phyloP scores from a whole-genome alignment of 2,888 invertebrate genomes.

The Tillus elongatus region DNA sequence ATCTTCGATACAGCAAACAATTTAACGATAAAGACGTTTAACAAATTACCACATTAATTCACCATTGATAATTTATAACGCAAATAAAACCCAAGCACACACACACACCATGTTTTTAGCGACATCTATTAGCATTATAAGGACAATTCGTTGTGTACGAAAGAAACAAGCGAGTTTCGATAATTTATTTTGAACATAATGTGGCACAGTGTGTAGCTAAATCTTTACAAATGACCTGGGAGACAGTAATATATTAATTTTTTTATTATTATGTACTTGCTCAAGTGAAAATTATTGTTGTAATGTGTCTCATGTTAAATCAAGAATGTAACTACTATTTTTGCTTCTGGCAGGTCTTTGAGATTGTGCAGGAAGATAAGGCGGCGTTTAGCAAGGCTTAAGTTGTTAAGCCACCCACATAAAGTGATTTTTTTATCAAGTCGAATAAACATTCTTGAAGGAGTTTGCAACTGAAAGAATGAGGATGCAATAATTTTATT shows the following conservation, averaged over 20 bases:
- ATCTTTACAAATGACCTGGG: constrained; percentile 21
- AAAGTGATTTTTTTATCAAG: too few species aligned
- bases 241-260: constrained; percentile 18
- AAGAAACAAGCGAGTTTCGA: constrained; percentile 16
- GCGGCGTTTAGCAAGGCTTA: too few species aligned
- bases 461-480: too few species aligned
- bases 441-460: too few species aligned
- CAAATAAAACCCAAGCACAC: constrained; percentile 24
- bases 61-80: constrained; percentile 25
- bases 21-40: constrained; percentile 20
- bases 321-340: too few species aligned
- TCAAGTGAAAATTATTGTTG: constrained; percentile 3
- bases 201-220: constrained; percentile 13
- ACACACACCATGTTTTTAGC: constrained; percentile 22
- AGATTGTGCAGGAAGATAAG: too few species aligned
- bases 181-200: constrained; percentile 18
- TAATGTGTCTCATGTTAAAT: too few species aligned
- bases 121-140: constrained; percentile 31
- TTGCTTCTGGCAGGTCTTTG: too few species aligned
- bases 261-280: constrained; percentile 3
- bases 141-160: constrained; percentile 22
- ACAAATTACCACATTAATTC: constrained; percentile 28
- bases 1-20: too few species aligned
- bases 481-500: too few species aligned
- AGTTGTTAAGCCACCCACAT: too few species aligned